Base-by-base conservation (phyloP, 2,888 invertebrate genomes). In the Oxytorus armatus region DNA sequence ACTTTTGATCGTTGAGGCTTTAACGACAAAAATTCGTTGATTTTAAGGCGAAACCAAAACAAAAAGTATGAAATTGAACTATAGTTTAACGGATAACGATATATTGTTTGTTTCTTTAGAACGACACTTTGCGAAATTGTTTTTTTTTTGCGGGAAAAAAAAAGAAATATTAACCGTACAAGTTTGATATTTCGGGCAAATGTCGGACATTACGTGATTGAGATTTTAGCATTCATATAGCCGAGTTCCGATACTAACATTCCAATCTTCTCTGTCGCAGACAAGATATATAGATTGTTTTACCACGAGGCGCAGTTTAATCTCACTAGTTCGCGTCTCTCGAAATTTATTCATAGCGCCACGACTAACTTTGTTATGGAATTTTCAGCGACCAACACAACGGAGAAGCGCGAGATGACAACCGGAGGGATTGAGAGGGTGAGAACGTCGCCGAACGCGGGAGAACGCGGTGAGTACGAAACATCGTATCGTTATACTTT, bases 271-370 rank as follows among this genome's bases (percentile, higher is more conserved):
- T 66, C 23, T 51, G 7, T 55, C n/a, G 18, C 1, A n/a, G 36
- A 21, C 11, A 25, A 77, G 16, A 61, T 53, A 61, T 23, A 72
- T 23, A 42, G 55, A 55, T 63, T 73, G 49, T 77, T 73, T 49
- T 47, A 68, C 57, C 68, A 21, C 59, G 72, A 53, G 79, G 42
- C 73, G 75, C 82, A 85, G 81, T 86, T 86, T 89, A 89, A 90
- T 90, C 87, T 88, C 88, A 86, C 75, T 77, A 49, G 57, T 33
- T 49, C 23, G 25, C 84, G 85, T 84, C 85, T 85, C 83, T 84
- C 81, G 84, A 90, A 91, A 91, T 91, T 91, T 91, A 91, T 91
- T 90, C 91, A 91, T 90, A 89, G 89, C 87, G 84, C 78, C 49
- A 29, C 85, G 85, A 87, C 85, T 91, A 91, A 91, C 88, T 87